Evolutionary conservation across 1,140 invertebrate genomes (phyloP), one percentile per base, ranked within the genome.

Genomic region (Dendrolimus punctatus): DNA sequence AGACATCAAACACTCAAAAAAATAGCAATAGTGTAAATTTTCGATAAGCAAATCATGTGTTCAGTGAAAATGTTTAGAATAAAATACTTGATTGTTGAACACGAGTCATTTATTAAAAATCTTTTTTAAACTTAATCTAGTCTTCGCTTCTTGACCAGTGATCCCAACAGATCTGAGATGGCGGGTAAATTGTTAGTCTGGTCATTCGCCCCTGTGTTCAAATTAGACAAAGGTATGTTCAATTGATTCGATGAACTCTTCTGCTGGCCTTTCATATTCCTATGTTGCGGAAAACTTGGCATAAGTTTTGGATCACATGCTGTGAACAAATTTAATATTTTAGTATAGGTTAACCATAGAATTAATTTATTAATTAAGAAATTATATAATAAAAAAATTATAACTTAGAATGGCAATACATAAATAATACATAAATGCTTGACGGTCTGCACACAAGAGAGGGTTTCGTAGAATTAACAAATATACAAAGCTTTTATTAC

Each of bases 241-340:
- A 86, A 55, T 53, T 85, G 82, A 47, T 78, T 78, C 5, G 73
- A 65, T 4, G 74, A 43, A 46, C 52, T 60, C 62, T 79, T 90
- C 84, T 75, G 89, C 80, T 66, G 89, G 23, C 90, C 90, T 71
- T 92, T 95, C 88, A 95, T 91, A 78, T 98, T 97, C 64, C 97
- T 91, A 80, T 98, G 96, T 79, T 99, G 96, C 0, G 97, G 97
- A 79, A 98, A 99, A 65, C 96, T 97, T 39, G 97, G 97, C 97
- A 99, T 99, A 69, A 99, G 87, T 68, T 96, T 95, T 2, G 96
- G 95, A 83, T 98, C 96, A 88, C 96, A 98, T 0, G 97, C 96
- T 97, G 76, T 6, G 3, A 90, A 91, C 68, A 73, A 53, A 59
- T 55, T 54, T 67, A 46, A 36, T 45, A 56, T 62, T 40, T 8